Evolutionary conservation across 2,113 vertebrate genomes (phyloP).

Genomic region (Danio rerio): GRCz12tu NC_133192.1:30355001-30355500

Average conservation of each 20-base stretch:
- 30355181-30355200: constrained; percentile 57
- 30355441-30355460: constrained; percentile 38
- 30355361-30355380: constrained; percentile 60
- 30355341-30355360: constrained; percentile 62
- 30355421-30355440: constrained; percentile 51
- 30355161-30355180: constrained; percentile 49
- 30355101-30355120: background rate
- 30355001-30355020: too few relatives aligned
- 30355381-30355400: constrained; percentile 56
- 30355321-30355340: constrained; percentile 66
- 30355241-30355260: constrained; percentile 49
- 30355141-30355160: background rate
- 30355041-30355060: background rate
- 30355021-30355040: too few relatives aligned
- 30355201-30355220: background rate
- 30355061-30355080: too few relatives aligned
- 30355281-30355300: constrained; percentile 60
- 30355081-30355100: background rate
- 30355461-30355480: constrained; percentile 42
- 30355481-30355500: constrained; percentile 41
- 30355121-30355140: background rate
- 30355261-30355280: constrained; percentile 52
- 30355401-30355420: constrained; percentile 50
- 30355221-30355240: constrained; percentile 33
- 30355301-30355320: constrained; percentile 66